These are phyloP conservation scores for Sorex maritimensis DNA, from an alignment of 2,797 vertebrate species.

Conservation along the genomic window DNA sequence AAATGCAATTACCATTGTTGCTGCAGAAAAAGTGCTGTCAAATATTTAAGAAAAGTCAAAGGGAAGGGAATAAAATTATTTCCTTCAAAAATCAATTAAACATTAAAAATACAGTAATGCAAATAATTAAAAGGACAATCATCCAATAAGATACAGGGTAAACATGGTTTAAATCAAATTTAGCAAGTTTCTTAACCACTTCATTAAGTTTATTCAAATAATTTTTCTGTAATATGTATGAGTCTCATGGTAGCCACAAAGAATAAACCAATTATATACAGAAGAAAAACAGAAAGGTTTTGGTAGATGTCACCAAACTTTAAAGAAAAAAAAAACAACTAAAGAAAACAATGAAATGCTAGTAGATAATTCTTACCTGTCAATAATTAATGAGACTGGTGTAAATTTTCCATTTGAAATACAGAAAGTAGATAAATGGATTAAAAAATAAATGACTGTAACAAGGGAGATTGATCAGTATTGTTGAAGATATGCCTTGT, in stretches of 20 bases:
- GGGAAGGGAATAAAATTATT: not conserved
- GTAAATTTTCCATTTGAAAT: not conserved
- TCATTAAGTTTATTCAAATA: not conserved
- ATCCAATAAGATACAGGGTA: not conserved
- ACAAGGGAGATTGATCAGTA: too few relatives aligned
- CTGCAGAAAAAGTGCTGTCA: not conserved
- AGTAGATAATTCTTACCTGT: not conserved
- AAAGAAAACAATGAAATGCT: not conserved
- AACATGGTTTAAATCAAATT: not conserved
- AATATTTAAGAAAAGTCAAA: not conserved
- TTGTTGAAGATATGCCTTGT: too few relatives aligned
- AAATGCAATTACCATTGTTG: not conserved
- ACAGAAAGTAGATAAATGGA: not conserved
- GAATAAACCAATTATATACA: not conserved
- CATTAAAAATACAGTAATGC: not conserved
- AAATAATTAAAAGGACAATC: not conserved
- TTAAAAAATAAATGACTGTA: not conserved
- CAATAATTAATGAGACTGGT: not conserved
- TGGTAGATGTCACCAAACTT: not conserved
- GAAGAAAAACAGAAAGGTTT: not conserved
- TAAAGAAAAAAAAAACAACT: not conserved
- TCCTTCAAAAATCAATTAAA: not conserved
- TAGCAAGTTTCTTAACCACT: not conserved
- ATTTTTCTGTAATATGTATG: not conserved
- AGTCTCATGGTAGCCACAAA: not conserved